Evolutionary conservation across 2,797 vertebrate genomes (phyloP).

Genomic region (Lacerta bilineata): DNA sequence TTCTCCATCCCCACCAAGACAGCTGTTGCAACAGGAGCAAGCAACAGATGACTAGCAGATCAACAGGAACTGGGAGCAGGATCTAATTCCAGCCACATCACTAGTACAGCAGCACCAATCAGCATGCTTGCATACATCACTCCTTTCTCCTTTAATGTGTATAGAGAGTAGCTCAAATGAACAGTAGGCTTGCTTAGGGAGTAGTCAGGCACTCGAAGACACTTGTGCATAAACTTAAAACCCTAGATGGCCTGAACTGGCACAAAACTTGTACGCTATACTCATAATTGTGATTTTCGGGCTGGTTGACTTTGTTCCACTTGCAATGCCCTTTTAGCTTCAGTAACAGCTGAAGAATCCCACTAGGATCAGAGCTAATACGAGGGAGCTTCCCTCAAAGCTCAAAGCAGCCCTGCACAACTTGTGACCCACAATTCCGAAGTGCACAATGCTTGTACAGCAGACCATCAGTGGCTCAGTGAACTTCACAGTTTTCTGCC

Average conservation of each 20-base stretch:
- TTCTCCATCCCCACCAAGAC: too few species aligned
- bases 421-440: background rate
- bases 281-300: background rate
- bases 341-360: background rate
- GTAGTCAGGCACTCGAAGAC: background rate
- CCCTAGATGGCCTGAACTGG: background rate
- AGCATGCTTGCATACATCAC: background rate
- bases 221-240: background rate
- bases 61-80: background rate
- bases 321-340: background rate
- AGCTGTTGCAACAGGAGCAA: too few species aligned
- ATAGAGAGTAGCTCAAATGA: background rate
- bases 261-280: background rate
- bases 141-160: background rate
- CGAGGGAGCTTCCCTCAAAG: background rate
- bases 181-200: background rate
- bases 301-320: background rate
- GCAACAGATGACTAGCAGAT: too few species aligned
- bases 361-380: background rate
- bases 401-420: conserved; percentile 4
- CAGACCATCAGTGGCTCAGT: background rate
- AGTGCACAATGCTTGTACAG: background rate
- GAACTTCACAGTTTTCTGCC: background rate
- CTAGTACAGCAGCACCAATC: background rate
- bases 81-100: background rate